Evolutionary conservation across 2,797 vertebrate genomes (phyloP).

Genomic region (Halcyon smyrnensis): DNA sequence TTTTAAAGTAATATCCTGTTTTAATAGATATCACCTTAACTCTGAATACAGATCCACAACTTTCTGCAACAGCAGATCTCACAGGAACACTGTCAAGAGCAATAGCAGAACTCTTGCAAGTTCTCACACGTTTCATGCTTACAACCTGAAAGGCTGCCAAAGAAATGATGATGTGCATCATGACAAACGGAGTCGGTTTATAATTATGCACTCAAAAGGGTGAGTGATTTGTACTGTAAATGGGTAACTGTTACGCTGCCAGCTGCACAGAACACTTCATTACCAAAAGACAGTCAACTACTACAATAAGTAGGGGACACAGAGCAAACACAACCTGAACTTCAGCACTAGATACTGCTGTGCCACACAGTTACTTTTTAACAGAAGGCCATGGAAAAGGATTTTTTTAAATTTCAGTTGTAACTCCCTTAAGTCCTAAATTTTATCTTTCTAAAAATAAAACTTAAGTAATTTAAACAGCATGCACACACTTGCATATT

Average conservation of each 20-base stretch:
- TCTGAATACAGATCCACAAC: not conserved
- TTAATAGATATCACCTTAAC: not conserved
- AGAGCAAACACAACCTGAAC: conserved; percentile 23
- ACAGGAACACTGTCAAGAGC: not conserved
- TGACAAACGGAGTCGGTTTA: not conserved
- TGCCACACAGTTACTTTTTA: conserved; percentile 2
- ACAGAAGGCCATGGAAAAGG: not conserved
- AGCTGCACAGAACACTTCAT: not conserved
- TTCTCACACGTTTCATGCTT: not conserved
- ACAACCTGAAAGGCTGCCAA: not conserved
- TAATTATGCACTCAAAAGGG: not conserved
- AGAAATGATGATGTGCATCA: not conserved
- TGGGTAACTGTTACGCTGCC: not conserved
- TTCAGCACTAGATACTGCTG: not conserved
- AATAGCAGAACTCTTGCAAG: not conserved
- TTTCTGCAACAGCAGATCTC: not conserved
- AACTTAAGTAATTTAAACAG: not conserved
- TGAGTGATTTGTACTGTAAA: not conserved
- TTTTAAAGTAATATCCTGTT: not conserved
- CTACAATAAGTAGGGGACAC: not conserved
- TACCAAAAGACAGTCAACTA: not conserved
- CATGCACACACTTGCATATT: not conserved
- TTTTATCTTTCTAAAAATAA: not conserved
- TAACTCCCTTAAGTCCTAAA: not conserved
- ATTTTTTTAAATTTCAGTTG: not conserved